phyloP scores from a whole-genome alignment of 2,797 vertebrate species.

The Lerista edwardsae region DNA sequence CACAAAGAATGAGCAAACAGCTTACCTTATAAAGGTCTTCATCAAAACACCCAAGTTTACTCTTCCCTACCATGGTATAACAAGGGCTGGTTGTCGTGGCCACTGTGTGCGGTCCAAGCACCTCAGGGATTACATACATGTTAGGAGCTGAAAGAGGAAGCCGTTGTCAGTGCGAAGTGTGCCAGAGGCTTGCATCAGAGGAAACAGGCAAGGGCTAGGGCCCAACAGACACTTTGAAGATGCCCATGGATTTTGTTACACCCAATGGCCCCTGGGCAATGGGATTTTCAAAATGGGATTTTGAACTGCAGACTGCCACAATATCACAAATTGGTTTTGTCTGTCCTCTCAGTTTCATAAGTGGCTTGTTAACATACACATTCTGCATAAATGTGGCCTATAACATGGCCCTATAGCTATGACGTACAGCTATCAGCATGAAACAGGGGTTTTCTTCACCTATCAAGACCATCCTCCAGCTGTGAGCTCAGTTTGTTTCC shows the following conservation, averaged over 20 bases:
- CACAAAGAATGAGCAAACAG: not conserved
- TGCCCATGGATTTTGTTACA: not conserved
- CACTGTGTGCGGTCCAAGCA: slow-evolving; percentile 62
- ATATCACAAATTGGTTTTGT: not conserved
- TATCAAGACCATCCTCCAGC: not conserved
- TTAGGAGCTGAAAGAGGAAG: slow-evolving; percentile 56
- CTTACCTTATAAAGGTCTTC: slow-evolving; percentile 70
- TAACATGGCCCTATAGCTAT: too few species aligned
- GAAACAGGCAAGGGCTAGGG: not conserved
- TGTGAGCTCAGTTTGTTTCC: not conserved
- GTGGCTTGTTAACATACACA: not conserved
- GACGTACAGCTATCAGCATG: too few species aligned
- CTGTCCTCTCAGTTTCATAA: not conserved
- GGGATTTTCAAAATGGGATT: not conserved
- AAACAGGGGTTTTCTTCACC: not conserved
- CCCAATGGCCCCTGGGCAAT: too few species aligned
- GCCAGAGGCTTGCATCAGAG: not conserved
- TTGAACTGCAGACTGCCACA: not conserved
- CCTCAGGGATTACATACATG: slow-evolving; percentile 61
- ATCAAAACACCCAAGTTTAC: slow-evolving; percentile 64
- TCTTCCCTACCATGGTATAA: slow-evolving; percentile 68
- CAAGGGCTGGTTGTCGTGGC: slow-evolving; percentile 64
- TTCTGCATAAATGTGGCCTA: not conserved
- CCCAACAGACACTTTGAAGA: not conserved
- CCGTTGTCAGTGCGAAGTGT: not conserved